Percentiles rank a stretch among this genome's conserved stretches.
phyloP scores from a whole-genome alignment of 1,140 invertebrate species.

The Helicorthomorpha holstii region DNA sequence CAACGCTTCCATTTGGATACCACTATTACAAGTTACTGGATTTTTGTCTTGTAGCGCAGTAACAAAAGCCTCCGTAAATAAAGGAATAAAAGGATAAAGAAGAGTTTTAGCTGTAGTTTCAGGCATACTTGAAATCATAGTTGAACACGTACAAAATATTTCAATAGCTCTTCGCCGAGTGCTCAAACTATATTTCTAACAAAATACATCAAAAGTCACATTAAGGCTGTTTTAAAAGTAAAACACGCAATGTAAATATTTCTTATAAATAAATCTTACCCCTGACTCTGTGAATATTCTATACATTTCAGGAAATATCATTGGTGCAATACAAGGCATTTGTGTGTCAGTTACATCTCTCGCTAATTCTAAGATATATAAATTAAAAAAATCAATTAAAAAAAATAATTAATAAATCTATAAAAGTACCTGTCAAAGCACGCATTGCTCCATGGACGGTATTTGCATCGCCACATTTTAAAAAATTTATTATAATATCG shows the following conservation, averaged over 20 bases:
- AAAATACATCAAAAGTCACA: slow-evolving; percentile 17
- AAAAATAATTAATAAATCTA: too few relatives aligned
- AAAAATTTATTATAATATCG: slow-evolving; percentile 44
- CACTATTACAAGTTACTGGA: slow-evolving; percentile 39
- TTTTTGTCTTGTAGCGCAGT: slow-evolving; percentile 39
- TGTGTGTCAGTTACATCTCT: slow-evolving; percentile 50
- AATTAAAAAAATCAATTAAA: too few relatives aligned
- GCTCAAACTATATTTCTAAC: slow-evolving; percentile 39
- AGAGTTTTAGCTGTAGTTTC: slow-evolving; percentile 34
- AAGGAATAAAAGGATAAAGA: slow-evolving; percentile 45
- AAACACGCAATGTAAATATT: not conserved
- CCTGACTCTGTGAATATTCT: slow-evolving; percentile 47
- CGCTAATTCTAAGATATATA: slow-evolving; percentile 36
- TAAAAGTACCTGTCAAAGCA: slow-evolving; percentile 46
- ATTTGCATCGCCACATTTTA: slow-evolving; percentile 28
- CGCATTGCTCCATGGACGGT: slow-evolving; percentile 61
- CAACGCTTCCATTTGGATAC: slow-evolving; percentile 51
- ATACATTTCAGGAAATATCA: slow-evolving; percentile 58
- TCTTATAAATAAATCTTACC: slow-evolving; percentile 20
- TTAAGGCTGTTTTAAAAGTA: not conserved
- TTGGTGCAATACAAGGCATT: slow-evolving; percentile 48
- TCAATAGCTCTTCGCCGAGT: slow-evolving; percentile 44
- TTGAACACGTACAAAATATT: slow-evolving; percentile 43
- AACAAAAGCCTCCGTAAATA: slow-evolving; percentile 52
- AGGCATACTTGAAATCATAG: slow-evolving; percentile 37